These are phyloP conservation scores for Dorcus parallelipipedus DNA, from an alignment of 2,888 invertebrate species.

Conservation along the genomic window DNA sequence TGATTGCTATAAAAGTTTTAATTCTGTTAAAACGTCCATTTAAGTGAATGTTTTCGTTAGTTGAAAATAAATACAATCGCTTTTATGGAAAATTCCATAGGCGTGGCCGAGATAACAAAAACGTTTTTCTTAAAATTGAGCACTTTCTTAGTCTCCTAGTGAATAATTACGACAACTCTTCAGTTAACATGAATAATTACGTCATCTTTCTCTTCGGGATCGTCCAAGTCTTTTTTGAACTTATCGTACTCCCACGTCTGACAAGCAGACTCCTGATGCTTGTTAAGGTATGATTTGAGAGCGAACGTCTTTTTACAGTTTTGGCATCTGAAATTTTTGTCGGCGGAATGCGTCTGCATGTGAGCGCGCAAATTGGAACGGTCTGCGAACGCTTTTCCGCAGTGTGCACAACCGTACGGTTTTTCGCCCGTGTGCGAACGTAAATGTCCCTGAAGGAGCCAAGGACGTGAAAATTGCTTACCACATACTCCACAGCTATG, in stretches of 20 bases:
- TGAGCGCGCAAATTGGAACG: slow-evolving; percentile 89
- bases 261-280: slow-evolving; percentile 91
- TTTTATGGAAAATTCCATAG: too few relatives aligned
- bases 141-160: too few relatives aligned
- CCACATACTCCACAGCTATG: slow-evolving; percentile 92
- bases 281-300: slow-evolving; percentile 91
- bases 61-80: too few relatives aligned
- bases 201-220: not conserved
- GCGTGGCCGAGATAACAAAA: too few relatives aligned
- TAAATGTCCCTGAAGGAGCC: slow-evolving; percentile 84
- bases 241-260: slow-evolving; percentile 55
- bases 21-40: too few relatives aligned
- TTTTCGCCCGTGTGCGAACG: slow-evolving; percentile 91
- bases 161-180: too few relatives aligned
- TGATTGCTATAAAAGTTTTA: too few relatives aligned
- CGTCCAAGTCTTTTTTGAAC: slow-evolving; percentile 9
- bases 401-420: slow-evolving; percentile 91
- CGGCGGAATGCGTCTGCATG: slow-evolving; percentile 90
- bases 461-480: slow-evolving; percentile 93
- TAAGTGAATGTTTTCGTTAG: too few relatives aligned
- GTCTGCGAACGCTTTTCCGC: slow-evolving; percentile 93
- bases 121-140: too few relatives aligned
- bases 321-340: slow-evolving; percentile 85
- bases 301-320: slow-evolving; percentile 89
- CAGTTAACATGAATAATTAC: too few relatives aligned